Conservation (phyloP, 2,888 invertebrate genomes). For the Agrilus mali region DNA sequence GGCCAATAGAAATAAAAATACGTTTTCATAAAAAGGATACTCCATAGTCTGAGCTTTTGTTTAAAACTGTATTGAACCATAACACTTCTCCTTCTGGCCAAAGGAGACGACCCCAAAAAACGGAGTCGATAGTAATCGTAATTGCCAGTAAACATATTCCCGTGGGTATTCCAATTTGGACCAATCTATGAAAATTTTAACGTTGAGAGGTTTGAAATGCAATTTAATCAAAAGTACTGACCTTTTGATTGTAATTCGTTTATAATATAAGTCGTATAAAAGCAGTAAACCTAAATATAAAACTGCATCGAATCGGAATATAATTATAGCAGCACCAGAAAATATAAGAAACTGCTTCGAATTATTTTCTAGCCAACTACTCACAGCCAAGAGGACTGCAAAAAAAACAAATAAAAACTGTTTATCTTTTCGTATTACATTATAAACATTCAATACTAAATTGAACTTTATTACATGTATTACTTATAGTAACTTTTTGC, state of each 20-base stretch:
- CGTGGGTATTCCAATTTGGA: conserved; percentile 60
- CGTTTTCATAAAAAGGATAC: conserved; percentile 59
- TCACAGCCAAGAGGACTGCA: conserved; percentile 74
- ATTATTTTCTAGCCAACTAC: conserved; percentile 71
- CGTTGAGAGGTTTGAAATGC: background rate
- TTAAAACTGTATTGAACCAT: conserved; percentile 88
- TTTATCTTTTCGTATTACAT: background rate
- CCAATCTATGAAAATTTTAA: conserved; percentile 41
- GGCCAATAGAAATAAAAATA: background rate
- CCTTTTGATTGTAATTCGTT: conserved; percentile 55
- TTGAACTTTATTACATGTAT: no score
- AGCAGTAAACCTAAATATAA: conserved; percentile 78
- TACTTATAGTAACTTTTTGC: no score
- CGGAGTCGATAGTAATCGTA: conserved; percentile 76
- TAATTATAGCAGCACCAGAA: conserved; percentile 77
- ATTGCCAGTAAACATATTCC: conserved; percentile 53
- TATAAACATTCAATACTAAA: no score
- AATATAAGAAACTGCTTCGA: conserved; percentile 63
- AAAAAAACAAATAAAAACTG: conserved; percentile 5
- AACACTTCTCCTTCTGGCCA: conserved; percentile 99
- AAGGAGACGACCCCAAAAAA: conserved; percentile 78
- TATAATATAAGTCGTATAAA: conserved; percentile 61
- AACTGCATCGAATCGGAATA: conserved; percentile 83
- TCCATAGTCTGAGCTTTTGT: conserved; percentile 94
- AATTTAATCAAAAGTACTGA: conserved; percentile 31